A percentile compares a stretch with the other conserved stretches of the same genome.
Conservation (phyloP, 2,797 vertebrate genomes). For the Eutrigla gurnardus region DNA sequence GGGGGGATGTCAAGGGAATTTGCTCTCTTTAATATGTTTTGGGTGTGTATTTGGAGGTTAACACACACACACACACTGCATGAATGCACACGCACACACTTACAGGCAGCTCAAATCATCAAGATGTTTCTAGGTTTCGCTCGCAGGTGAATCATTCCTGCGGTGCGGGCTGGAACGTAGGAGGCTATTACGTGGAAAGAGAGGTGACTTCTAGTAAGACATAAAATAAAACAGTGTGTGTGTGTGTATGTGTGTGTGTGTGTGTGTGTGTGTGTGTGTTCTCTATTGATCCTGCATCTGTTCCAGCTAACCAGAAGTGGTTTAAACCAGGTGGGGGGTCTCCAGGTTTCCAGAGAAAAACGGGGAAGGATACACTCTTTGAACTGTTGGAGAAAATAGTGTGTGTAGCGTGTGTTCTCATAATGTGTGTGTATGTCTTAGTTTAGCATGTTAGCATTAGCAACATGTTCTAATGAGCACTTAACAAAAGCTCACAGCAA, state of each 20-base stretch:
- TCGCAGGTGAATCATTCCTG: slow-evolving; percentile 72
- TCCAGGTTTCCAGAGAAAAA: slow-evolving; percentile 1
- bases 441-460: background rate
- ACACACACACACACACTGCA: slow-evolving; percentile 6
- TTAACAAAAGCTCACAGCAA: background rate
- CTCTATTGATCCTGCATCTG: slow-evolving; percentile 31
- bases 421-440: background rate
- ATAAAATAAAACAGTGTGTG: background rate
- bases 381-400: background rate
- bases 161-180: slow-evolving; percentile 56
- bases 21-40: slow-evolving; percentile 3
- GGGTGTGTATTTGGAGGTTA: background rate
- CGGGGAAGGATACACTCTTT: background rate
- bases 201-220: slow-evolving; percentile 8
- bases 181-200: slow-evolving; percentile 34
- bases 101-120: slow-evolving; percentile 24
- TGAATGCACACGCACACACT: slow-evolving; percentile 26
- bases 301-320: slow-evolving; percentile 22
- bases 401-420: background rate
- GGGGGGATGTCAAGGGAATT: slow-evolving; percentile 1
- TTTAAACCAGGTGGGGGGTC: slow-evolving; percentile 40
- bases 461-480: background rate
- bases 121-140: slow-evolving; percentile 47
- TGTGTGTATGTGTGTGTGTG: slow-evolving; percentile 4
- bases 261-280: background rate